Evolutionary conservation across 2,797 vertebrate species (phyloP).

Genomic region (Mionectes olivaceus): DNA sequence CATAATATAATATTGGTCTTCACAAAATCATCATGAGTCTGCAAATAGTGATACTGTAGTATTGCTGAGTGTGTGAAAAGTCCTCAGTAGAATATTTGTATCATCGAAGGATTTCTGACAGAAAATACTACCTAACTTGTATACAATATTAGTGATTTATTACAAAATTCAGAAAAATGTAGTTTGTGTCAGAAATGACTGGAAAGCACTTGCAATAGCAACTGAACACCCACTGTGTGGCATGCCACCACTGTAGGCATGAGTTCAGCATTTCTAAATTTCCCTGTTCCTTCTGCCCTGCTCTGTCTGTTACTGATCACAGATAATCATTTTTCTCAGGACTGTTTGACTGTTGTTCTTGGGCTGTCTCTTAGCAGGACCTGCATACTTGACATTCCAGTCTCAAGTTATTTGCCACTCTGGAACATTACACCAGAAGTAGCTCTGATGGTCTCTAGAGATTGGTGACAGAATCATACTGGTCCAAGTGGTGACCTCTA

Average conservation of each 20-base stretch:
- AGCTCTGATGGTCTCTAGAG: background rate
- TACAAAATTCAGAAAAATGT: background rate
- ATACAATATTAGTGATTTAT: background rate
- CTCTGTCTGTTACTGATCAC: background rate
- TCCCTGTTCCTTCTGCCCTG: background rate
- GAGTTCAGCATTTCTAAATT: background rate
- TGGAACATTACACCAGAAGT: background rate
- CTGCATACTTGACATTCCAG: too few species aligned
- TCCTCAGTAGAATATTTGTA: background rate
- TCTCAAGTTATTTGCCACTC: background rate
- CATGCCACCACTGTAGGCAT: background rate
- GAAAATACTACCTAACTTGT: background rate
- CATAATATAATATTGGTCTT: background rate
- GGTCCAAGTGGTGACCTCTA: background rate
- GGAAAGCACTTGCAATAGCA: background rate
- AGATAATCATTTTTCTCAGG: too few species aligned
- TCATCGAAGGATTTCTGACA: background rate
- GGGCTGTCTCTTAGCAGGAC: too few species aligned
- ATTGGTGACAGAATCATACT: background rate
- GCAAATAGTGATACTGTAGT: background rate
- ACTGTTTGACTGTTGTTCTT: too few species aligned
- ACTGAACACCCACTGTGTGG: background rate
- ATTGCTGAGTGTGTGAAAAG: background rate
- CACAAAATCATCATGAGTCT: background rate
- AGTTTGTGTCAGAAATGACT: background rate